Evolutionary conservation across 2,888 invertebrate species (phyloP).

Genomic region (Sphaeridia pumilis): DNA sequence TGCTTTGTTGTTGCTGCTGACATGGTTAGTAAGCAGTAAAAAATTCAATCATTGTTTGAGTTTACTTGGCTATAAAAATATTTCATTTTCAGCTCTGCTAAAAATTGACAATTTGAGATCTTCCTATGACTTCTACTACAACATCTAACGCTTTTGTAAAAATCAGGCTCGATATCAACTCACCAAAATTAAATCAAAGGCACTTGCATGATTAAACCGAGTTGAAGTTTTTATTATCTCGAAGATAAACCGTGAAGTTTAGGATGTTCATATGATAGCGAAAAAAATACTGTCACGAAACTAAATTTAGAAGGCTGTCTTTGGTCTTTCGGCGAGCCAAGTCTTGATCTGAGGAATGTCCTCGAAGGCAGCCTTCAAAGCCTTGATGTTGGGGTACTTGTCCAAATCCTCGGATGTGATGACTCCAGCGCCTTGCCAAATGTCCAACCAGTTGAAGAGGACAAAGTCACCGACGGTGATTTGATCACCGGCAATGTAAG

Average conservation of each 20-base stretch:
- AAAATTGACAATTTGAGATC: too few species aligned
- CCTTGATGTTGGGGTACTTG: neutral
- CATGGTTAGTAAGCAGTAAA: slow-evolving; percentile 14
- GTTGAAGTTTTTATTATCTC: too few species aligned
- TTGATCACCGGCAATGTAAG: slow-evolving; percentile 3
- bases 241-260: too few species aligned
- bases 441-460: slow-evolving; percentile 3
- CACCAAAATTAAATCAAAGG: too few species aligned
- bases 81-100: too few species aligned
- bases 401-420: neutral
- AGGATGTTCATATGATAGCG: too few species aligned
- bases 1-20: slow-evolving; percentile 23
- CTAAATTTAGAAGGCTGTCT: slow-evolving; percentile 2
- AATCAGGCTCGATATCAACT: too few species aligned
- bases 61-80: too few species aligned
- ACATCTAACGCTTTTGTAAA: too few species aligned
- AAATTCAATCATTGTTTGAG: neutral
- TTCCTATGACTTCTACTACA: too few species aligned
- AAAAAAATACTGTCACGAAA: too few species aligned
- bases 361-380: neutral
- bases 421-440: neutral
- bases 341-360: slow-evolving; percentile 1
- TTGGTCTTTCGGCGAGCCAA: slow-evolving; percentile 1
- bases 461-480: slow-evolving; percentile 7
- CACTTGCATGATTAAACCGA: too few species aligned